A percentile compares a stretch with the other conserved stretches of the same genome.
Evolutionary conservation across 53 echinoderm and acorn worm species (phyloP).

Genomic region (Henricia sp.): DNA sequence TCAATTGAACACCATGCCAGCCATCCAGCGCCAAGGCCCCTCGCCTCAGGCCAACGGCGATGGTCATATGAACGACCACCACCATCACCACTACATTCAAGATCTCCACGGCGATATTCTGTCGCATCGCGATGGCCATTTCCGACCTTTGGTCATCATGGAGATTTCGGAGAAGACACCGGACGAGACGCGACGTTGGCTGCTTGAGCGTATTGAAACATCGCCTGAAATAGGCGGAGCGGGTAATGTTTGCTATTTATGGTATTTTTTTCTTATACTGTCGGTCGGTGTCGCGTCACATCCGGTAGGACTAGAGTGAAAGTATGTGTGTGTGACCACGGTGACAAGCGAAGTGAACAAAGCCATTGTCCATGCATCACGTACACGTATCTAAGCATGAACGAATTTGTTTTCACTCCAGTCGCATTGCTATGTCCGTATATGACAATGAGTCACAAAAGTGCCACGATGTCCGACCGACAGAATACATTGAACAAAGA

Average conservation of each 20-base stretch:
- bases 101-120: slow-evolving; percentile 50
- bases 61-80: not conserved
- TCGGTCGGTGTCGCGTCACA: too few species aligned
- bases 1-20: slow-evolving; percentile 45
- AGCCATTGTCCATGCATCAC: too few species aligned
- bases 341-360: too few species aligned
- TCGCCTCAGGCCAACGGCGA: slow-evolving; percentile 33
- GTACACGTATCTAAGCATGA: too few species aligned
- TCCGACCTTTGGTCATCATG: slow-evolving; percentile 70
- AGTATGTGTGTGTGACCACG: too few species aligned
- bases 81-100: slow-evolving; percentile 43
- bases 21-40: slow-evolving; percentile 21
- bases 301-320: too few species aligned
- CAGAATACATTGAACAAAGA: too few species aligned
- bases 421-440: too few species aligned
- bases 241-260: slow-evolving; percentile 5
- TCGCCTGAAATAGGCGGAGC: slow-evolving; percentile 34
- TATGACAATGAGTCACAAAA: too few species aligned
- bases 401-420: too few species aligned
- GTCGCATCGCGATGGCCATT: slow-evolving; percentile 24
- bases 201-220: slow-evolving; percentile 68
- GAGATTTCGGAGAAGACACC: slow-evolving; percentile 63
- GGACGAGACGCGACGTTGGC: slow-evolving; percentile 66
- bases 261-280: too few species aligned
- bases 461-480: too few species aligned